Evolutionary conservation across 2,888 invertebrate genomes (phyloP).

Genomic region (Plebejus melissa): DNA sequence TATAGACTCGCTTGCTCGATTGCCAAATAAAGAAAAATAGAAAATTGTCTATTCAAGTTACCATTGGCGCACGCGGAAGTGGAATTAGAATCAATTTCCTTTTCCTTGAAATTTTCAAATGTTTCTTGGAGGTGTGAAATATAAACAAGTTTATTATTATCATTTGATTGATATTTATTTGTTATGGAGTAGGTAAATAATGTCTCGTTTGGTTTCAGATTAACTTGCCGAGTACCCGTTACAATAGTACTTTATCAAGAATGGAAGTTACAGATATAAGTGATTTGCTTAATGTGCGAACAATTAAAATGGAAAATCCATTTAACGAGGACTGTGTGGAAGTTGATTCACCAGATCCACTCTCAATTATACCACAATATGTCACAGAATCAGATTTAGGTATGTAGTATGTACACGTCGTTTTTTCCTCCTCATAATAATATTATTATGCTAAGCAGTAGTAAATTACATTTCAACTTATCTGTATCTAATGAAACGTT

Average conservation of each 20-base stretch:
- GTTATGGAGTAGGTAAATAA: not conserved
- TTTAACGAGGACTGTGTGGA: slow-evolving; percentile 52
- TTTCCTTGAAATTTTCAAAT: slow-evolving; percentile 70
- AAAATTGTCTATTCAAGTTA: slow-evolving; percentile 19
- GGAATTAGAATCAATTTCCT: slow-evolving; percentile 50
- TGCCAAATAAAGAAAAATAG: not conserved
- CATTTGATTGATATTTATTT: not conserved
- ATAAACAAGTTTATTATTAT: slow-evolving; percentile 28
- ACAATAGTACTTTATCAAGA: slow-evolving; percentile 28
- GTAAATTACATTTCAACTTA: not conserved
- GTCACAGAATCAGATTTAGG: slow-evolving; percentile 72
- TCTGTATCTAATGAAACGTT: not conserved
- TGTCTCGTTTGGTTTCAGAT: not conserved
- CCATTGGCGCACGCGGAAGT: slow-evolving; percentile 68
- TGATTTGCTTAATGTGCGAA: slow-evolving; percentile 62
- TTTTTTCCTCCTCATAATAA: not conserved
- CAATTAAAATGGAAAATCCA: slow-evolving; percentile 67
- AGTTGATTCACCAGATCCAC: slow-evolving; percentile 53
- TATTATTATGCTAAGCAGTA: not conserved
- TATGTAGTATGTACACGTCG: slow-evolving; percentile 41
- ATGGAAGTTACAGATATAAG: slow-evolving; percentile 70
- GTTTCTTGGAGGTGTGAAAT: slow-evolving; percentile 34
- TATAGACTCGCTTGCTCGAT: not conserved
- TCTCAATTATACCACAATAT: slow-evolving; percentile 68
- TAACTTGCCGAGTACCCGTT: slow-evolving; percentile 17